Evolutionary conservation across 2,797 vertebrate genomes (phyloP), one percentile per base, ranked within the genome.

Genomic region (Xerus rutilus): DNA sequence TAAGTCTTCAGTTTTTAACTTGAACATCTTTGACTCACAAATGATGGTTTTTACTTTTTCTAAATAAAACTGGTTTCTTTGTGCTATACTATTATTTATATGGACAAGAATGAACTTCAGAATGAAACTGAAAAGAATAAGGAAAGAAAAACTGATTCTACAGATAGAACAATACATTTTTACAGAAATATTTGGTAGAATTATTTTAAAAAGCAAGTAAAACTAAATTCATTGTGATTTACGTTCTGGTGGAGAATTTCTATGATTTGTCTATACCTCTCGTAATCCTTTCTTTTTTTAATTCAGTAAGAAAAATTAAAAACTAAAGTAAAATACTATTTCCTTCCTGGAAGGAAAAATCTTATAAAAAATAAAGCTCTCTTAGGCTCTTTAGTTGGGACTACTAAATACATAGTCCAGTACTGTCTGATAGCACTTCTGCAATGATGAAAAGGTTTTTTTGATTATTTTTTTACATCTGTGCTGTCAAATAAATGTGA

Each of bases 131-230:
- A 65, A 94, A 77, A 77, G 76, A 82, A 57, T 57, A 82, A 59
- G 7, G 49, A 86, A 94, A 92, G 85, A 95, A 88, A 87, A 89
- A 30, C 25, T 64, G 18, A 82, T 78, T 87, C 52, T 52, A 28
- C 21, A 81, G 39, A 67, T 69, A 73, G 25, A 86, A 52, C 49
- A 15, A 73, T 85, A 54, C 6, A 65, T 74, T 87, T 92, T 96
- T 92, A 88, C 52, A 78, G 57, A 76, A 77, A 93, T 5, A 78
- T 74, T 84, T 96, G 59, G 12, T 73, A 94, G 70, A 90, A 67
- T 88, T 92, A 74, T 76, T 96, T 93, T 89, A 32, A 91, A 73
- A 93, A 85, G 14, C 45, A 94, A 79, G 6, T 67, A 69, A 96
- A 82, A 30, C 8, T 76, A 77, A 87, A 43, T 94, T 89, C 10